Base-by-base conservation (phyloP, 1,140 invertebrate species). In the Drosophila neocordata region DNA sequence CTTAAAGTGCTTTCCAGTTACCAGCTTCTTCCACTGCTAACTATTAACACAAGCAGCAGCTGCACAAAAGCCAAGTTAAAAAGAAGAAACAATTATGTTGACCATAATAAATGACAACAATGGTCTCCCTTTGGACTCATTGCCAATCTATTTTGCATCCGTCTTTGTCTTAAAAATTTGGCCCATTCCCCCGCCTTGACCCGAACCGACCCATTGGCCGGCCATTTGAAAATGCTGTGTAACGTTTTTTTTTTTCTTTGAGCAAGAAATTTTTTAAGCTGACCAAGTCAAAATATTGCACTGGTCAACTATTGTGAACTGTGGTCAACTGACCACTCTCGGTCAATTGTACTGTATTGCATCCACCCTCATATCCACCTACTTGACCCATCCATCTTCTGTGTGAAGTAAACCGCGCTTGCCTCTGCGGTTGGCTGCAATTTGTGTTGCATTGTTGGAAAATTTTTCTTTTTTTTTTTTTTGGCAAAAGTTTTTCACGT, bases 361-460 rank as follows among this genome's bases (percentile, higher is more conserved):
- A 24, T 8, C 13, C 41, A n/a, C 58, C 27, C 12, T 27, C 44
- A 11, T 18, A 52, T 12, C 7, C 24, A 7, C 7, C 13, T 6
- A 44, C 53, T 35, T 31, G 44, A 9, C 48, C 27, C 35, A 37
- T 24, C 52, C 41, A 52, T 75, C 24, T 27, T 13, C 27, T 38
- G 5, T 56, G 22, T 22, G 11, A 37, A 63, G 63, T 56, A 75
- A 79, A 88, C 79, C 79, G 83, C 83, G 79, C 71, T 67, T 69
- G 67, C 82, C 69, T 67, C 70, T 85, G 81, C 58, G 81, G 82
- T 85, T 82, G 24, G 20, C 73, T 80, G 70, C 67, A 87, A 87
- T 87, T 87, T 88, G 83, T 88, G 75, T 88, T 87, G 79, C 83
- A 87, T 87, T 87, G 83, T 87, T 83, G 60, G 77, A 48, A 48